A percentile compares a stretch with the other conserved stretches of the same genome.
phyloP scores from a whole-genome alignment of 2,113 vertebrate species.

The Gymnarchus niloticus region DNA sequence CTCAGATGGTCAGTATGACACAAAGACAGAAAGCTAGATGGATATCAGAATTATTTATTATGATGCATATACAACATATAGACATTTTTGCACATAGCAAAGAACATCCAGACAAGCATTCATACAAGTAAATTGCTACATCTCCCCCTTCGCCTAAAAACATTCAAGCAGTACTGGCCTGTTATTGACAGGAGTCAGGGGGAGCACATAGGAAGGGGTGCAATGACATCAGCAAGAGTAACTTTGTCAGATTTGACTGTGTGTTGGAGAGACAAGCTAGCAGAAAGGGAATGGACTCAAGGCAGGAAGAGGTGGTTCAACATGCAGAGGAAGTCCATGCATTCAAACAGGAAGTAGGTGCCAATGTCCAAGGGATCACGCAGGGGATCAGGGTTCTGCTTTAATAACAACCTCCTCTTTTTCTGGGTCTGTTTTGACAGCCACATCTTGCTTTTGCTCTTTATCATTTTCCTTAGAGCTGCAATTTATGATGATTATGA shows the following conservation, averaged over 20 bases:
- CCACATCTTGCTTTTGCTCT: slow-evolving; percentile 54
- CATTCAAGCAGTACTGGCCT: background rate
- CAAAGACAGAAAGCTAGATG: background rate
- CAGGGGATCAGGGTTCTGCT: slow-evolving; percentile 42
- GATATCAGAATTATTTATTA: slow-evolving; percentile 9
- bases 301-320: background rate
- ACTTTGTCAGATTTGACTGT: background rate
- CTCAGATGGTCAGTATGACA: too few species aligned
- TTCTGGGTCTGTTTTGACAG: slow-evolving; percentile 44
- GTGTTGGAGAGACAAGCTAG: background rate
- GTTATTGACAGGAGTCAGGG: background rate
- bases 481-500: slow-evolving; percentile 19
- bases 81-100: background rate
- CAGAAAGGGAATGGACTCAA: background rate
- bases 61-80: background rate
- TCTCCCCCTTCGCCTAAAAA: background rate
- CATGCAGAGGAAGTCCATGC: background rate
- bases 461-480: slow-evolving; percentile 53
- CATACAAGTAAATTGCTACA: background rate
- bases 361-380: background rate
- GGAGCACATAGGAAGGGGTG: too few species aligned
- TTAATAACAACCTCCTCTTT: slow-evolving; percentile 44
- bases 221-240: too few species aligned
- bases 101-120: background rate
- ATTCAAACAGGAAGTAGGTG: slow-evolving; percentile 3